Evolutionary conservation across 2,888 invertebrate species (phyloP).

Genomic region (Cabera pusaria): DNA sequence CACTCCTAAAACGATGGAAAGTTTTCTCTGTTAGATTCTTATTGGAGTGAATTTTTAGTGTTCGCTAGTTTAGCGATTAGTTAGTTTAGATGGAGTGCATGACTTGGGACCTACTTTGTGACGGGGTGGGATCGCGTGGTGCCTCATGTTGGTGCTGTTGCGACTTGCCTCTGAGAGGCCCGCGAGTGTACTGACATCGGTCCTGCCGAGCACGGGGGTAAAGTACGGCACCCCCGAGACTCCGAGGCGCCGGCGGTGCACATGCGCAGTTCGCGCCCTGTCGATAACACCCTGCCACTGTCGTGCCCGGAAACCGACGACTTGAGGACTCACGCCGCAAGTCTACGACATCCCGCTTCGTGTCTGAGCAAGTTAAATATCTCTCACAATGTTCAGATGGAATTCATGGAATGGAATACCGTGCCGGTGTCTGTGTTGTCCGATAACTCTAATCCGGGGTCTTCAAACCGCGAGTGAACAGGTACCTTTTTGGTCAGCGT

Average conservation of each 20-base stretch:
- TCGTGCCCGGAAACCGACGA: constrained; percentile 75
- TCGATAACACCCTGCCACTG: constrained; percentile 77
- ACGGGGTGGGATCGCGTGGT: constrained; percentile 23
- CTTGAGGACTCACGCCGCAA: constrained; percentile 74
- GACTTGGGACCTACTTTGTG: constrained; percentile 48
- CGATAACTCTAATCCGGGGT: too few relatives aligned
- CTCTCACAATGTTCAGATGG: constrained; percentile 29
- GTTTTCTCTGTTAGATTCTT: constrained; percentile 40
- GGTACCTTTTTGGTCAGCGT: too few relatives aligned
- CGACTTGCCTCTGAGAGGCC: constrained; percentile 53
- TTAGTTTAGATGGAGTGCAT: constrained; percentile 2
- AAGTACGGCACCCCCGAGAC: constrained; percentile 72
- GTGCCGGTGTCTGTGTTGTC: too few relatives aligned
- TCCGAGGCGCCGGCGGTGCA: constrained; percentile 71
- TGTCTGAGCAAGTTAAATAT: constrained; percentile 43
- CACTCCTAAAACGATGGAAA: constrained; percentile 64
- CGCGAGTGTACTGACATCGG: constrained; percentile 65
- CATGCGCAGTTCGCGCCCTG: constrained; percentile 70
- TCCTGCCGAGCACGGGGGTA: constrained; percentile 62
- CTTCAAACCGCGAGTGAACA: too few relatives aligned
- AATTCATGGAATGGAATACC: too few relatives aligned
- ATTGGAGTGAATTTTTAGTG: constrained; percentile 5
- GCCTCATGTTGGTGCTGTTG: constrained; percentile 27
- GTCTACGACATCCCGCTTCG: constrained; percentile 60
- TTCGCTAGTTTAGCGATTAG: background rate